phyloP scores from a whole-genome alignment of 2,113 vertebrate species.

The Nannospalax galili region DNA sequence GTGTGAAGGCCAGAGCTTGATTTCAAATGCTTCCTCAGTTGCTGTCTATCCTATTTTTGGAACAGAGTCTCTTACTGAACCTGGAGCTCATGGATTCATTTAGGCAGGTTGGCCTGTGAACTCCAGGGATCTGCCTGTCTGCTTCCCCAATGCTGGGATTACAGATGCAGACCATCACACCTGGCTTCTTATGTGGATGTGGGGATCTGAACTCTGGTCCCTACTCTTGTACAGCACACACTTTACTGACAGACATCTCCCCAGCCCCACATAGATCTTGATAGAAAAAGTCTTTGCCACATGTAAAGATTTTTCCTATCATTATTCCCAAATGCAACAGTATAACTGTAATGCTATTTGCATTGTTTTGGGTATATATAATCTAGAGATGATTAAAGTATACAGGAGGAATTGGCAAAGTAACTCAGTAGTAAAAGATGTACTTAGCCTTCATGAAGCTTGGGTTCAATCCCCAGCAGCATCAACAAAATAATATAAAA shows the following conservation, averaged over 20 bases:
- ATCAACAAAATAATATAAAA: neutral
- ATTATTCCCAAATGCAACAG: neutral
- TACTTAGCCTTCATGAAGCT: neutral
- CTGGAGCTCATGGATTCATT: neutral
- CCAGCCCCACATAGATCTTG: neutral
- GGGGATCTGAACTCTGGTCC: neutral
- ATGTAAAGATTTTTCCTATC: neutral
- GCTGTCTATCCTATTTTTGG: neutral
- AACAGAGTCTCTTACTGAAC: neutral
- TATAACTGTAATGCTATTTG: neutral
- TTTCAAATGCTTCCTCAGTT: neutral
- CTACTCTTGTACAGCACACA: neutral
- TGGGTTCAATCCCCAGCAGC: neutral
- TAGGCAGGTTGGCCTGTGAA: neutral
- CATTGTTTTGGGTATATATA: neutral
- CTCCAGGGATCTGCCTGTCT: neutral
- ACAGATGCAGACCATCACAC: neutral
- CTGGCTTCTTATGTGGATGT: neutral
- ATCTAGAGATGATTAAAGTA: neutral
- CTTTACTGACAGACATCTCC: neutral
- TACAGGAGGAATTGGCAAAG: neutral
- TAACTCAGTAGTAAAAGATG: neutral
- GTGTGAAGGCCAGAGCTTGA: neutral
- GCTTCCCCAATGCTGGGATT: neutral
- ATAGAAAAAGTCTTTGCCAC: neutral